These are phyloP conservation scores for Mythimna loreyi DNA, from an alignment of 2,888 invertebrate genomes.

Conservation along the genomic window DNA sequence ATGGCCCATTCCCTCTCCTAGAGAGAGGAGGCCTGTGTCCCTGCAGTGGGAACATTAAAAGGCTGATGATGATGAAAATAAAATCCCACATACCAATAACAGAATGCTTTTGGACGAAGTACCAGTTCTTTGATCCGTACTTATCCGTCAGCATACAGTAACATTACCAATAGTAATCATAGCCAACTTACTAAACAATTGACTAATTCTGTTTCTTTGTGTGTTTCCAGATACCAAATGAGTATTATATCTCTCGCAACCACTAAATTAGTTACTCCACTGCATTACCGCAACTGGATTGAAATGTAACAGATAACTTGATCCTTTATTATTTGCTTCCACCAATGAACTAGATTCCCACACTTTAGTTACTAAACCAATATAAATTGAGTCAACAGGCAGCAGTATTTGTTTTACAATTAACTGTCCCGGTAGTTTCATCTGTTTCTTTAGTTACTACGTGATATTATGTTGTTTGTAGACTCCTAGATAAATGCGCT, in stretches of 20 bases:
- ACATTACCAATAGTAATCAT: conserved; percentile 2
- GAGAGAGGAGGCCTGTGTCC: too few species aligned
- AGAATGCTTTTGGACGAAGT: too few species aligned
- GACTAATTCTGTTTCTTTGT: conserved; percentile 13
- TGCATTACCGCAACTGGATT: conserved; percentile 61
- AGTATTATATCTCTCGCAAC: conserved; percentile 48
- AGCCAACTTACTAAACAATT: neutral
- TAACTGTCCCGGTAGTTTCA: too few species aligned
- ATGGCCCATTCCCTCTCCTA: too few species aligned
- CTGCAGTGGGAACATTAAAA: too few species aligned
- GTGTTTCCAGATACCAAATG: conserved; percentile 23
- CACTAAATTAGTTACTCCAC: conserved; percentile 61
- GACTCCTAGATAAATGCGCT: too few species aligned
- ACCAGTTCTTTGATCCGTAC: conserved; percentile 1
- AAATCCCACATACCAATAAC: too few species aligned
- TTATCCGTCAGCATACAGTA: neutral
- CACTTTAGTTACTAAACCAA: conserved; percentile 19
- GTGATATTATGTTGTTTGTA: too few species aligned
- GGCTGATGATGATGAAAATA: too few species aligned
- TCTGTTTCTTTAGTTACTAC: too few species aligned
- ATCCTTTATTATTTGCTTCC: conserved; percentile 52
- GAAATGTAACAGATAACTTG: conserved; percentile 56
- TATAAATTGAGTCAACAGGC: conserved; percentile 1
- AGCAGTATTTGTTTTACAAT: too few species aligned
- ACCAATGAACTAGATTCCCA: conserved; percentile 49